These are phyloP conservation scores for Oncorhynchus masou DNA, from an alignment of 2,113 vertebrate genomes.

Conservation along the genomic window DNA sequence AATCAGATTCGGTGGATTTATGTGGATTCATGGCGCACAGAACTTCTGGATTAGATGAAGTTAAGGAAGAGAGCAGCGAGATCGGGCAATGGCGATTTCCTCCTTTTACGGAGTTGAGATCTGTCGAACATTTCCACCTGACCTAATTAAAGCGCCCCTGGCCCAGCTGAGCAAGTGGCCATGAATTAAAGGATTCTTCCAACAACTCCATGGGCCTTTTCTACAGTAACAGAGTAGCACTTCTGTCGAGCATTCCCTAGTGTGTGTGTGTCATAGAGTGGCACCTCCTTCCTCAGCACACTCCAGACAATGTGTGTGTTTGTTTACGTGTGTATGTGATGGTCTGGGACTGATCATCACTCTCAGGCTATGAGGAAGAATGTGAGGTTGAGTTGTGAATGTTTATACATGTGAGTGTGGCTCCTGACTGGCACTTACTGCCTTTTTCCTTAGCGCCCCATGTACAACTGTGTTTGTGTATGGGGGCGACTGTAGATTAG, in stretches of 20 bases:
- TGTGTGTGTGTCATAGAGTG: slow-evolving; percentile 18
- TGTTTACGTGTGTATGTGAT: slow-evolving; percentile 40
- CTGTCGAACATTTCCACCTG: too few species aligned
- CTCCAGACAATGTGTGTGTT: slow-evolving; percentile 45
- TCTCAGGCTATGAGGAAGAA: slow-evolving; percentile 65
- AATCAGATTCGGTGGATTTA: too few species aligned
- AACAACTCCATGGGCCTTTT: too few species aligned
- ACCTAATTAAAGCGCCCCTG: too few species aligned
- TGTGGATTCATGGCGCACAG: too few species aligned
- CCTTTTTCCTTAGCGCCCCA: slow-evolving; percentile 43
- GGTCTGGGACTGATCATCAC: slow-evolving; percentile 49
- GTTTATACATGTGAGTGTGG: slow-evolving; percentile 76
- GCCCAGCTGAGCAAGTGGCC: too few species aligned
- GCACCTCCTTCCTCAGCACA: slow-evolving; percentile 41
- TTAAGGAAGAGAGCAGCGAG: too few species aligned
- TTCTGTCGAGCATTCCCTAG: neutral
- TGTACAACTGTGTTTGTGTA: slow-evolving; percentile 36
- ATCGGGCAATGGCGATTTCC: too few species aligned
- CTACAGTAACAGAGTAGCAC: neutral
- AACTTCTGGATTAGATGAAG: too few species aligned
- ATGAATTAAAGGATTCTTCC: too few species aligned
- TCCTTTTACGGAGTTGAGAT: too few species aligned
- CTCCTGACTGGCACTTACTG: slow-evolving; percentile 65
- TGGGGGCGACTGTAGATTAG: neutral
- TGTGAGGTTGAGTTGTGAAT: slow-evolving; percentile 67